Evolutionary conservation across 92 coral and sea anemone genomes (phyloP).

Genomic region (Umimayanthus chanpuru): DNA sequence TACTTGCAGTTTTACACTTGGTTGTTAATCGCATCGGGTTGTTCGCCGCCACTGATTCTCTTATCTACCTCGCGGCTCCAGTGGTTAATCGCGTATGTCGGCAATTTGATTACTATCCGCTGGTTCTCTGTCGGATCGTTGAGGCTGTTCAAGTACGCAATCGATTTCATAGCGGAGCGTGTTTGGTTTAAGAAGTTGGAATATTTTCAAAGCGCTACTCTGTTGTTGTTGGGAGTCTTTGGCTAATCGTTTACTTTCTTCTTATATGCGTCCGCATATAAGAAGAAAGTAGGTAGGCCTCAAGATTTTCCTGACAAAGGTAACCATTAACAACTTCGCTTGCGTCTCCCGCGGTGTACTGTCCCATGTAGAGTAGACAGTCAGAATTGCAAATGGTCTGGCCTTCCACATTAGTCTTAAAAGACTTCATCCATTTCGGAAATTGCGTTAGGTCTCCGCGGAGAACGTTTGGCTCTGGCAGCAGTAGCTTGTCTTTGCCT

Average conservation of each 20-base stretch:
- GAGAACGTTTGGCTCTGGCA: constrained; percentile 36
- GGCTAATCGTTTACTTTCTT: constrained; percentile 5
- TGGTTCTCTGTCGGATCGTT: constrained; percentile 43
- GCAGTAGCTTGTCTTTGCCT: constrained; percentile 34
- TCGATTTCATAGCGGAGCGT: constrained; percentile 34
- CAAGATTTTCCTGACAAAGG: too few species aligned
- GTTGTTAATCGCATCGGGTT: constrained; percentile 13
- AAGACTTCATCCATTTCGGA: constrained; percentile 43
- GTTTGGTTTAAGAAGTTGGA: constrained; percentile 45
- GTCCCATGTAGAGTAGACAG: too few species aligned
- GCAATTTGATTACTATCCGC: constrained; percentile 39
- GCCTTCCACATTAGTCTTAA: constrained; percentile 34
- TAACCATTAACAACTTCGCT: too few species aligned
- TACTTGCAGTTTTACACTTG: constrained; percentile 11
- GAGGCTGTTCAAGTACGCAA: constrained; percentile 30
- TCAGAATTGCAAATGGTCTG: constrained; percentile 18
- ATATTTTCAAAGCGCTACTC: constrained; percentile 21
- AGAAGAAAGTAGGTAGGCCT: too few species aligned
- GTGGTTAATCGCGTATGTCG: constrained; percentile 4
- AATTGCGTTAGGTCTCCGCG: constrained; percentile 30
- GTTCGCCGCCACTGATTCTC: constrained; percentile 18
- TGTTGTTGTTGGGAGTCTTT: constrained; percentile 37
- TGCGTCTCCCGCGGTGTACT: too few species aligned
- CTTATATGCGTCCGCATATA: too few species aligned
- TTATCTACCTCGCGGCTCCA: constrained; percentile 35